Conservation (phyloP, 2,888 invertebrate species). For the Orchestes rusci region DNA sequence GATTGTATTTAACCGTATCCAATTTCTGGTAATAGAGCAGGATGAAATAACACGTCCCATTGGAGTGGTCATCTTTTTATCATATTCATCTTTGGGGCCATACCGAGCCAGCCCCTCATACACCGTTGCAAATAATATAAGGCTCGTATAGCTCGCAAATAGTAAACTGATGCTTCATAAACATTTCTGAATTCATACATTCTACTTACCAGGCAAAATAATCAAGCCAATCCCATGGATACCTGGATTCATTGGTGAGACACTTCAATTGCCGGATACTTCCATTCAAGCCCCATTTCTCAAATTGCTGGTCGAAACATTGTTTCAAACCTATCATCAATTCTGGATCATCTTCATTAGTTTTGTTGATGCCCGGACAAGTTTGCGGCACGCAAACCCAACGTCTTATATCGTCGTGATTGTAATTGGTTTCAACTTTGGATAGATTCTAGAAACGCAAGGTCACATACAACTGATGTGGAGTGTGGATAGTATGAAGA, state of each 20-base stretch:
- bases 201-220: constrained; percentile 25
- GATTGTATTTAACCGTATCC: constrained; percentile 25
- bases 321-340: constrained; percentile 18
- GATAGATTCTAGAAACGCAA: constrained; percentile 25
- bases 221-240: constrained; percentile 25
- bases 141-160: constrained; percentile 16
- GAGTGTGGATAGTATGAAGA: neutral
- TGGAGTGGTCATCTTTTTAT: constrained; percentile 10
- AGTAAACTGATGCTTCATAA: constrained; percentile 18
- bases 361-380: constrained; percentile 23
- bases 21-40: constrained; percentile 28
- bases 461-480: neutral
- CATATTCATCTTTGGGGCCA: constrained; percentile 17
- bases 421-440: constrained; percentile 26
- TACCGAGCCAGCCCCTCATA: constrained; percentile 24
- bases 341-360: constrained; percentile 18
- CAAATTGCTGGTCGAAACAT: constrained; percentile 26
- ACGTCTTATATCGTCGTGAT: constrained; percentile 32
- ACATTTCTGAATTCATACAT: too few relatives aligned
- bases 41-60: constrained; percentile 9
- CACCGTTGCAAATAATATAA: constrained; percentile 22
- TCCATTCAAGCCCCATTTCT: constrained; percentile 22
- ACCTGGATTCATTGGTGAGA: constrained; percentile 14
- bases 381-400: constrained; percentile 30
- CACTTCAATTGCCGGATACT: constrained; percentile 19